phyloP scores from a whole-genome alignment of 2,888 invertebrate species.

The Rhamphomyia laevipes region DNA sequence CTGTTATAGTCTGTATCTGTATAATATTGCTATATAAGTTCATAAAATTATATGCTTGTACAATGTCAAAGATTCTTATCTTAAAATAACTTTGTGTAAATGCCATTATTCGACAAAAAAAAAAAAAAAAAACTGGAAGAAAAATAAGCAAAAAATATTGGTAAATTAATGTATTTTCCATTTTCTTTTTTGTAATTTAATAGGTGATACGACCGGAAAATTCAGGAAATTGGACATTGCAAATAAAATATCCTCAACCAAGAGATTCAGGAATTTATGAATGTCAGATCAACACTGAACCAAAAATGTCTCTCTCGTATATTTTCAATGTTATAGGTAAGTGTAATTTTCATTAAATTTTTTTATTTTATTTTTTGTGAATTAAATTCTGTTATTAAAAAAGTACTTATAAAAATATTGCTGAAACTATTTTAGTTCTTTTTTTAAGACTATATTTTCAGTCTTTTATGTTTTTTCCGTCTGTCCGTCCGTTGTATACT shows the following conservation, averaged over 20 bases:
- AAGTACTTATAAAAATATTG: too few relatives aligned
- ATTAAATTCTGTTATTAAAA: too few relatives aligned
- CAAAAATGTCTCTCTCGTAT: constrained; percentile 80
- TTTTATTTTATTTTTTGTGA: too few relatives aligned
- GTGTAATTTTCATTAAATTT: constrained; percentile 27
- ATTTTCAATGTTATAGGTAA: constrained; percentile 78
- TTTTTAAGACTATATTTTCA: too few relatives aligned
- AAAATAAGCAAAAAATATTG: background rate
- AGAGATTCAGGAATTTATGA: constrained; percentile 76
- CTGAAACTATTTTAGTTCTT: too few relatives aligned
- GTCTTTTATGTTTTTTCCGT: too few relatives aligned
- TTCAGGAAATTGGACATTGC: constrained; percentile 82
- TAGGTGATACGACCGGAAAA: constrained; percentile 48
- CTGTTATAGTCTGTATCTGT: too few relatives aligned
- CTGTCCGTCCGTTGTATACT: too few relatives aligned
- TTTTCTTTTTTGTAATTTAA: background rate
- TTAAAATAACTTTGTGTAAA: background rate
- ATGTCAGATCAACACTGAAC: constrained; percentile 77
- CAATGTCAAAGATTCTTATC: background rate
- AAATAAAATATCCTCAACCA: constrained; percentile 79
- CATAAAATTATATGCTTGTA: too few relatives aligned
- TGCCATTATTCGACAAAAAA: too few relatives aligned
- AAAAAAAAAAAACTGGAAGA: too few relatives aligned
- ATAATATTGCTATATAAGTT: too few relatives aligned
- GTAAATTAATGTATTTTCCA: background rate